These are phyloP conservation scores for Arizona elegans DNA, from an alignment of 2,113 vertebrate genomes.

Conservation along the genomic window DNA sequence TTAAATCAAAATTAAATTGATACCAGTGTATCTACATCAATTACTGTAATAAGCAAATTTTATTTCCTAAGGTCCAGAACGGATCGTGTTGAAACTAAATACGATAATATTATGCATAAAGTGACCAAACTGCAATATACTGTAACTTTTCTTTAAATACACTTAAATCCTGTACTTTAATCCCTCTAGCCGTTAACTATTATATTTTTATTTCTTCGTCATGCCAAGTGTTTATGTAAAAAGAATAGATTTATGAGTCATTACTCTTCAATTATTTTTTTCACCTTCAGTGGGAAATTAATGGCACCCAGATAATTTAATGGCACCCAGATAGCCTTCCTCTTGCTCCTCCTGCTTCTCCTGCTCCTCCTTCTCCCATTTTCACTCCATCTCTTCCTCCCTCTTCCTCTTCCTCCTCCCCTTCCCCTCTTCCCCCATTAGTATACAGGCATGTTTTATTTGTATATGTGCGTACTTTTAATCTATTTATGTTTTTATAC, in stretches of 20 bases:
- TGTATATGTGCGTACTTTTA: not conserved
- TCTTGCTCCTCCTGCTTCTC: not conserved
- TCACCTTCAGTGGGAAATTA: not conserved
- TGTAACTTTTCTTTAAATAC: not conserved
- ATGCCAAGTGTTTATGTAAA: not conserved
- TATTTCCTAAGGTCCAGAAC: not conserved
- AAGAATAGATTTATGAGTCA: not conserved
- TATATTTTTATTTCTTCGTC: not conserved
- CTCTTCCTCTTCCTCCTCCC: not conserved
- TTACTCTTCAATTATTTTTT: not conserved
- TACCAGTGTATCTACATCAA: not conserved
- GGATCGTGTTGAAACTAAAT: not conserved
- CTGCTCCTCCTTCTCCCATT: not conserved
- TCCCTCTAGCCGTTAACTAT: not conserved
- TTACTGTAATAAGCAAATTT: not conserved
- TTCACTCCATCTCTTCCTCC: no score
- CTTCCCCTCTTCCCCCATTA: not conserved
- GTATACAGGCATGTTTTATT: not conserved
- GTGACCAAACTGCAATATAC: not conserved
- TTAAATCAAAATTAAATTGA: not conserved
- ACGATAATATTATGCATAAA: not conserved
- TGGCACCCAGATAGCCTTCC: not conserved
- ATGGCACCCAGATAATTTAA: not conserved
- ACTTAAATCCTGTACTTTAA: not conserved
- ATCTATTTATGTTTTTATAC: not conserved